Conservation (phyloP, 2,797 vertebrate species). For the Enteromius anoplus region DNA sequence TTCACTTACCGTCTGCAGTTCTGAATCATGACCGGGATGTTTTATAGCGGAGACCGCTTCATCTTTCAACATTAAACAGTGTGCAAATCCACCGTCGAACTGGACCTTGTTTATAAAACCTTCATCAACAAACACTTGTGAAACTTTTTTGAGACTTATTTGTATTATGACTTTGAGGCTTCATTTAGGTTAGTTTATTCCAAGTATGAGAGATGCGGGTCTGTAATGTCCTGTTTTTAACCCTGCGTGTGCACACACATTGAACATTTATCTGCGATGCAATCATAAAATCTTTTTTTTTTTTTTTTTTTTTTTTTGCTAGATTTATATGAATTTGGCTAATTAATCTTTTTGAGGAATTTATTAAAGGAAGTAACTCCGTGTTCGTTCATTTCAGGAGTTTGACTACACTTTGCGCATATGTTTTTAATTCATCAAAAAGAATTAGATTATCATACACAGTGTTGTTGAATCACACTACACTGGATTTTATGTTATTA, state of each 20-base stretch:
- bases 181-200: too few relatives aligned
- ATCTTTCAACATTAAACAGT: too few relatives aligned
- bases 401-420: background rate
- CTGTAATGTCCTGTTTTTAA: background rate
- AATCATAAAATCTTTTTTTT: background rate
- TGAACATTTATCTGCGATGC: background rate
- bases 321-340: background rate
- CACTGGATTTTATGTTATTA: background rate
- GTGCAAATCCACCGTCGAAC: too few relatives aligned
- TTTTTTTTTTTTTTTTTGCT: background rate
- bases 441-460: background rate
- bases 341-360: background rate
- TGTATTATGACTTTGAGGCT: background rate
- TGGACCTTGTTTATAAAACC: too few relatives aligned
- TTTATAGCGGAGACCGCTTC: too few relatives aligned
- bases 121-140: too few relatives aligned
- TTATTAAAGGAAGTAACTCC: background rate
- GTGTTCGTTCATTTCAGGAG: background rate
- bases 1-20: too few relatives aligned
- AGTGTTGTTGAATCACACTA: background rate
- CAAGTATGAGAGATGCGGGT: background rate
- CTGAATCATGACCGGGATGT: too few relatives aligned
- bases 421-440: background rate
- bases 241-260: background rate
- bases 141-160: background rate